Evolutionary conservation across 2,888 invertebrate genomes (phyloP).

Genomic region (Noctua comes): DNA sequence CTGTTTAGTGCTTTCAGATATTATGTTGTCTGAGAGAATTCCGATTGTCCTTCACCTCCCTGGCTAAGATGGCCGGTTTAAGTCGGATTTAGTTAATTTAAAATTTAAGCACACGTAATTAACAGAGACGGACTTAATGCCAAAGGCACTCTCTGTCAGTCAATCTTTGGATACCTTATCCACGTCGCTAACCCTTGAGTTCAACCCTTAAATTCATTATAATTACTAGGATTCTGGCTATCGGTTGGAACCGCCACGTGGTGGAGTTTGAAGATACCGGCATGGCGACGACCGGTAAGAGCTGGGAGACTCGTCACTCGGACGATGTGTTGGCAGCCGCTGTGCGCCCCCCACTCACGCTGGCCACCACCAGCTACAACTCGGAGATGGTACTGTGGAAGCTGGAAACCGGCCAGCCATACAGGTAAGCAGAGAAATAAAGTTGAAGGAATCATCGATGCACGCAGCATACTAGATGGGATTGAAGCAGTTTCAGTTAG

Average conservation of each 20-base stretch:
- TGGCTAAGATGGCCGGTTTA: neutral
- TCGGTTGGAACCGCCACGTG: slow-evolving; percentile 94
- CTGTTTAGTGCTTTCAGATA: neutral
- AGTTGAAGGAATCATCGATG: neutral
- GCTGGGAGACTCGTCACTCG: slow-evolving; percentile 93
- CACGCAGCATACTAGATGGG: neutral
- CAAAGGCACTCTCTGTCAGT: neutral
- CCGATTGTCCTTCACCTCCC: neutral
- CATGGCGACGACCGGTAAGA: slow-evolving; percentile 90
- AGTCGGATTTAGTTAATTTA: neutral
- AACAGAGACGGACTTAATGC: neutral
- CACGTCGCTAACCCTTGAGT: too few relatives aligned
- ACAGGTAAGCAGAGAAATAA: slow-evolving; percentile 78
- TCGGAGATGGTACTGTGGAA: slow-evolving; percentile 96
- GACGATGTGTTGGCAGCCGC: slow-evolving; percentile 94
- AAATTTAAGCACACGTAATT: neutral
- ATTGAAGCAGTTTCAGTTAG: neutral
- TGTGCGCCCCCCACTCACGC: slow-evolving; percentile 91
- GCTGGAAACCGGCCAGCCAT: slow-evolving; percentile 95
- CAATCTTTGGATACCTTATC: neutral
- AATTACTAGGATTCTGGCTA: slow-evolving; percentile 91
- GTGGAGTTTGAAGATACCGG: slow-evolving; percentile 91
- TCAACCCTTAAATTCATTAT: neutral
- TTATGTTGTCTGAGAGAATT: neutral
- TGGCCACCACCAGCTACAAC: slow-evolving; percentile 94